Conservation (phyloP, 2,113 vertebrate genomes). For the Perca flavescens region DNA sequence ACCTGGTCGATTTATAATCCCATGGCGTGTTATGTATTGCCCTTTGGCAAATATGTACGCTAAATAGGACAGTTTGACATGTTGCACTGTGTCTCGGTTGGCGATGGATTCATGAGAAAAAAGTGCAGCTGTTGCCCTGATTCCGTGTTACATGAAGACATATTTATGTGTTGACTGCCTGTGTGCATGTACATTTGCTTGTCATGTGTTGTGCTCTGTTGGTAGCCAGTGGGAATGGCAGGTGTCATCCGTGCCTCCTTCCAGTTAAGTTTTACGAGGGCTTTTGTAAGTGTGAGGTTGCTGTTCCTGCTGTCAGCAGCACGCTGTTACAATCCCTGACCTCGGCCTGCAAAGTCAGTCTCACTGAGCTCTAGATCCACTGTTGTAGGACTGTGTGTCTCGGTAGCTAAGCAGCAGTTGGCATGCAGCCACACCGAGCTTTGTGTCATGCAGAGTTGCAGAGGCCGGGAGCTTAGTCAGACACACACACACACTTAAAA, state of each 20-base stretch:
- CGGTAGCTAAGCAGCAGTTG: conserved; percentile 78
- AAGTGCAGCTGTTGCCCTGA: conserved; percentile 49
- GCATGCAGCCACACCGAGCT: conserved; percentile 61
- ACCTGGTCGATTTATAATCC: conserved; percentile 2
- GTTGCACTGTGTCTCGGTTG: neutral
- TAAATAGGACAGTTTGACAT: conserved; percentile 41
- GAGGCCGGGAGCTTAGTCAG: conserved; percentile 28
- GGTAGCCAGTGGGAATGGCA: conserved; percentile 47
- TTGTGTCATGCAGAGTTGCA: conserved; percentile 61
- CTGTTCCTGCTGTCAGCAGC: conserved; percentile 60
- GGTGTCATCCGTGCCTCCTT: conserved; percentile 55
- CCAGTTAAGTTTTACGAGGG: conserved; percentile 53
- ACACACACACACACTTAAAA: conserved; percentile 40
- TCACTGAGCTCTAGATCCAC: conserved; percentile 46
- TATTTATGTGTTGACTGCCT: conserved; percentile 7
- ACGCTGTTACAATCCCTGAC: conserved; percentile 47
- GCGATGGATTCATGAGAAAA: conserved; percentile 18
- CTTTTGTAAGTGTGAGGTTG: conserved; percentile 56
- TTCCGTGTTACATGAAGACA: conserved; percentile 4
- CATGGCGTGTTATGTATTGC: neutral
- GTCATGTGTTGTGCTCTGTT: conserved; percentile 43
- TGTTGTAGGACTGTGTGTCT: conserved; percentile 76
- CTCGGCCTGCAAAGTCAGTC: conserved; percentile 44
- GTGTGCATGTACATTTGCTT: conserved; percentile 29
- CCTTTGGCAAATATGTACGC: neutral